Evolutionary conservation across 2,113 vertebrate species (phyloP), one percentile per base, ranked within the genome.

Genomic region (Nannobrachium achirus): DNA sequence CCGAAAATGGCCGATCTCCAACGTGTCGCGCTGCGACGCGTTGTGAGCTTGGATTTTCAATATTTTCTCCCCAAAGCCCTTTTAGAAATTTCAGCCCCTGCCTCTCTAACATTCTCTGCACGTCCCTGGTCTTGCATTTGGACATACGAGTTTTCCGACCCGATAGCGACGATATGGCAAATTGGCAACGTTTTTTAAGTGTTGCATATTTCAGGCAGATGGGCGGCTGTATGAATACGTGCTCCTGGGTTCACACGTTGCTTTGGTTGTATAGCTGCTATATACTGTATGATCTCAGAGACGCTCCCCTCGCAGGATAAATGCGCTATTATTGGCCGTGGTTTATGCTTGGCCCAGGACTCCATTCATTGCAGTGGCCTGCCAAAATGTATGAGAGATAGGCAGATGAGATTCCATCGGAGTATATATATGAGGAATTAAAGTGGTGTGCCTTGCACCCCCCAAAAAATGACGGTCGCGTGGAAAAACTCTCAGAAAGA

Each of bases 181-280:
- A 53, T 55, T 10, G 16, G 38, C 71, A 78, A 67, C 76, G 56
- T 73, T 61, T 77, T 63, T 42, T 72, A 60, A 81, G 70, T 67
- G 41, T 79, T 88, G 80, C 86, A 87, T 80, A 80, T n/a, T 89
- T 87, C 71, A 82, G 72, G 65, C 75, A 89, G 83, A 91, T 89
- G 87, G 78, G 71, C 73, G 53, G 64, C 84, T 25, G 83, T 80
- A 85, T 88, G 79, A 87, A 83, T 79, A 83, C 63, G 72, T 69
- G 75, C 73, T 74, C 67, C 25, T 8, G 73, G 66, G 84, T 88
- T 89, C 79, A 84, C 76, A 76, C 33, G 69, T 75, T 62, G 14
- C 66, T 25, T 1, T 1, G 1, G 1, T 1, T 69, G 61, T 56
- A 45, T 42, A 69, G 78, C 63, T 16, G 76, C 66, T 33, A 41